Base-by-base conservation (phyloP, 2,888 invertebrate species). In the Phania funesta region DNA sequence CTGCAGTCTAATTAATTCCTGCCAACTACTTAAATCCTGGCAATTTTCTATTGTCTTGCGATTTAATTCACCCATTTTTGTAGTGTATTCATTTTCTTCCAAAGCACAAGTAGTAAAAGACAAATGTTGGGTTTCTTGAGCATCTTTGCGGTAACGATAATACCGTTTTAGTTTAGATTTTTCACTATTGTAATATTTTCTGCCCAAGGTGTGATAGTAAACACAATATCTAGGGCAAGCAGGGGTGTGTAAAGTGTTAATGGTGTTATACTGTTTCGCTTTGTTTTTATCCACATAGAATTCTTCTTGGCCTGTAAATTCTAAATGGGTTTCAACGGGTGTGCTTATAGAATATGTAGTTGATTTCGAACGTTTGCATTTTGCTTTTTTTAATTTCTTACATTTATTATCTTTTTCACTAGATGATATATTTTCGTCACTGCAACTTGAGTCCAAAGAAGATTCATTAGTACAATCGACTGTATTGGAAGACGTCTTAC, bases 221-320 rank as follows among this genome's bases (percentile, higher is more conserved):
- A 52, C 38, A 4, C 77, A 90, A 89, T 92, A 95, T 90, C 91
- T 92, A 0, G 95, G 94, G 67, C 93, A 92, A 0, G 93, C 93
- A 1, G 94, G 94, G 70, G 93, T 92, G 81, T 94, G 93, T 13
- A 96, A 92, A 0, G 94, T 95, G 38, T 92, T 90, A 2, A 95
- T 93, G 1, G 90, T 91, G 52, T 93, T 90, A 88, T 94, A 94
- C 62, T 92, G 93, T 62, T 89, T 91, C 50, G 93, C 93, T 58
- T 92, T 89, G 54, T 90, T 91, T 84, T 92, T 92, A 86, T 95
- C 95, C 56, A 92, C 88, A 85, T 94, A 94, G 87, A 92, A 95
- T 81, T 93, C 92, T 13, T 92, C 90, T 3, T 84, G 84, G 6
- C 86, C 87, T 9, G 86, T 87, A 62, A 91, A 91, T 44, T 89